These are phyloP conservation scores for Diadema setosum DNA, from an alignment of 35 echinoderm and acorn worm genomes.

Conservation along the genomic window DNA sequence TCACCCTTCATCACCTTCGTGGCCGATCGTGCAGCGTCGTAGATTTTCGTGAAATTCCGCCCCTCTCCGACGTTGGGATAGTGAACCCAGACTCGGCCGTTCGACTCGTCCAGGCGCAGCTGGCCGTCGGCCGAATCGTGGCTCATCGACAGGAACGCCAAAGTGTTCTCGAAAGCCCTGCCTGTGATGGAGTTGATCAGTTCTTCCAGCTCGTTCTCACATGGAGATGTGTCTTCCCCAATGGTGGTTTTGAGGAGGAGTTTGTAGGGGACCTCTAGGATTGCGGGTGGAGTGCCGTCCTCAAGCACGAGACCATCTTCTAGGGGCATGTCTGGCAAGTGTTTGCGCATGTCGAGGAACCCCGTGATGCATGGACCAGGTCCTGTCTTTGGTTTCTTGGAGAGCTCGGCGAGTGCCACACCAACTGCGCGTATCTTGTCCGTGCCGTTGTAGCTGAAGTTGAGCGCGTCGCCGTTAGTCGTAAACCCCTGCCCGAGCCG, in stretches of 20 bases:
- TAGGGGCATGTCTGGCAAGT: not conserved
- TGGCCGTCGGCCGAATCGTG: slow-evolving; percentile 40
- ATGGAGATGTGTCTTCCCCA: slow-evolving; percentile 32
- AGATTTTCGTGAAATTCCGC: slow-evolving; percentile 40
- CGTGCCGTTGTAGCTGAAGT: slow-evolving; percentile 77
- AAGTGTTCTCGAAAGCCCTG: slow-evolving; percentile 47
- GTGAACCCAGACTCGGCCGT: slow-evolving; percentile 21
- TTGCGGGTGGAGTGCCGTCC: slow-evolving; percentile 55
- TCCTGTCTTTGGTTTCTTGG: not conserved
- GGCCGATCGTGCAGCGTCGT: not conserved
- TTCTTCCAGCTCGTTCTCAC: slow-evolving; percentile 30
- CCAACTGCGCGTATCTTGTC: slow-evolving; percentile 52
- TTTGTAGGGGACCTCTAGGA: slow-evolving; percentile 48
- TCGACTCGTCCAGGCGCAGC: slow-evolving; percentile 17
- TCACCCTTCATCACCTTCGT: slow-evolving; percentile 3
- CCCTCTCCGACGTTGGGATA: slow-evolving; percentile 45
- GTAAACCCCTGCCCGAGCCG: slow-evolving; percentile 54
- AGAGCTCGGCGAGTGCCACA: slow-evolving; percentile 22
- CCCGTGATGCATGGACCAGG: slow-evolving; percentile 50
- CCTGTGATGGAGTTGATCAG: slow-evolving; percentile 29
- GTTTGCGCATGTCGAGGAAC: slow-evolving; percentile 44
- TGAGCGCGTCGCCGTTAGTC: slow-evolving; percentile 66
- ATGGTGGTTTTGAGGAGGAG: slow-evolving; percentile 26
- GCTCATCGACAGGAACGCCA: slow-evolving; percentile 67
- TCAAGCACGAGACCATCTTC: slow-evolving; percentile 54